These are phyloP conservation scores for Aphyosemion australe DNA, from an alignment of 2,113 vertebrate genomes.

Conservation along the genomic window DNA sequence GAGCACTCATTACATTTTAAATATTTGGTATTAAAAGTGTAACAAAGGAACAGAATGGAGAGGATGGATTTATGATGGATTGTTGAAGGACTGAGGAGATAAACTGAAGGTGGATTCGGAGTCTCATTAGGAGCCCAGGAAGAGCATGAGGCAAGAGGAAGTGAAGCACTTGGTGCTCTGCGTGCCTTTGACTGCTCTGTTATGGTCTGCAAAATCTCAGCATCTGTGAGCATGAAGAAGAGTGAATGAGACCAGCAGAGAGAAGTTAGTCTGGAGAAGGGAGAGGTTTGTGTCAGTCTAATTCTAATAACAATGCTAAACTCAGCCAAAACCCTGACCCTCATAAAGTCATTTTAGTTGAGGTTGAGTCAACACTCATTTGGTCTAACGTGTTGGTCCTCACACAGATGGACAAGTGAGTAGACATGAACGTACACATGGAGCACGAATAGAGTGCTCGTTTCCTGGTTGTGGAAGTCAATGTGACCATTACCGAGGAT, in stretches of 20 bases:
- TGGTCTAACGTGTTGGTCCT: not conserved
- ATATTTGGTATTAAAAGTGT: too few relatives aligned
- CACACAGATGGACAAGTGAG: slow-evolving; percentile 1
- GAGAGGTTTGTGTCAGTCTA: not conserved
- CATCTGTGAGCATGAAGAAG: slow-evolving; percentile 26
- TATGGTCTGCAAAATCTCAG: slow-evolving; percentile 62
- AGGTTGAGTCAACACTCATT: not conserved
- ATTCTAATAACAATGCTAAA: too few relatives aligned
- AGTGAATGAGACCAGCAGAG: slow-evolving; percentile 8
- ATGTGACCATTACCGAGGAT: slow-evolving; percentile 65
- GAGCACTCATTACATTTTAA: too few relatives aligned
- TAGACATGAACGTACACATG: not conserved
- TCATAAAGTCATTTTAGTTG: not conserved
- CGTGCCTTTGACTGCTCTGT: slow-evolving; percentile 50
- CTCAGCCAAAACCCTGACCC: not conserved
- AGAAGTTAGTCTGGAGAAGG: not conserved
- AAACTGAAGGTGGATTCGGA: slow-evolving; percentile 23
- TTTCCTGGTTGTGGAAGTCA: slow-evolving; percentile 63
- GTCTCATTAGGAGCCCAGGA: slow-evolving; percentile 41
- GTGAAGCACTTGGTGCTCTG: slow-evolving; percentile 42
- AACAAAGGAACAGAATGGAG: too few relatives aligned
- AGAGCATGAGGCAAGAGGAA: slow-evolving; percentile 37
- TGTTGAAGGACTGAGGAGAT: not conserved
- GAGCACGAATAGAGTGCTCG: slow-evolving; percentile 22
- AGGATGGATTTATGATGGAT: too few relatives aligned